Evolutionary conservation across 2,113 vertebrate species (phyloP).

Genomic region (Pogonocichla stellata): DNA sequence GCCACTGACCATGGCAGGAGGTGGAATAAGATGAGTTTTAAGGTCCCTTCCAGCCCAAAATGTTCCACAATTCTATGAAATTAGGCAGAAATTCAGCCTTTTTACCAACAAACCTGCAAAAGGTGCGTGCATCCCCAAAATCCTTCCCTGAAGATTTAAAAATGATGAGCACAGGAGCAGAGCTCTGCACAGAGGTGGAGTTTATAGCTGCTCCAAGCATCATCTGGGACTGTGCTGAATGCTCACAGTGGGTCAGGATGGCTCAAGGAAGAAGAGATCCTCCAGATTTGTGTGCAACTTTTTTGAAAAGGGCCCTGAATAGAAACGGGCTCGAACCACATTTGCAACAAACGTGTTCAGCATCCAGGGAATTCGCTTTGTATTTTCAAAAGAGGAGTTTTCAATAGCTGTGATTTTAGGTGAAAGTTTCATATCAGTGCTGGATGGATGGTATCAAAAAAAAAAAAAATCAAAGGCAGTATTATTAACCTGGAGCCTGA

Average conservation of each 20-base stretch:
- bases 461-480: not conserved
- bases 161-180: not conserved
- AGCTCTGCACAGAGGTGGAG: not conserved
- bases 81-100: not conserved
- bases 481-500: not conserved
- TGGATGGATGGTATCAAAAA: not conserved
- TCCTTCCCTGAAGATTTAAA: not conserved
- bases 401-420: not conserved
- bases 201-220: not conserved
- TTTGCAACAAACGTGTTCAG: not conserved
- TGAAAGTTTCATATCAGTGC: not conserved
- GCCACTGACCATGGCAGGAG: rapidly evolving
- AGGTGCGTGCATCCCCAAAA: not conserved
- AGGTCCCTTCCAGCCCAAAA: not conserved
- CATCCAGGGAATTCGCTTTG: not conserved
- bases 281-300: not conserved
- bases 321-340: rapidly evolving
- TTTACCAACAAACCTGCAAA: not conserved
- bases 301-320: not conserved
- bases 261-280: not conserved
- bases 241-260: not conserved
- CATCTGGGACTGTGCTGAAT: not conserved
- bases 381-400: not conserved
- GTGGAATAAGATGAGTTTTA: not conserved
- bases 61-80: rapidly evolving